These are phyloP conservation scores for Lates japonicus DNA, from an alignment of 2,797 vertebrate genomes.

Conservation along the genomic window DNA sequence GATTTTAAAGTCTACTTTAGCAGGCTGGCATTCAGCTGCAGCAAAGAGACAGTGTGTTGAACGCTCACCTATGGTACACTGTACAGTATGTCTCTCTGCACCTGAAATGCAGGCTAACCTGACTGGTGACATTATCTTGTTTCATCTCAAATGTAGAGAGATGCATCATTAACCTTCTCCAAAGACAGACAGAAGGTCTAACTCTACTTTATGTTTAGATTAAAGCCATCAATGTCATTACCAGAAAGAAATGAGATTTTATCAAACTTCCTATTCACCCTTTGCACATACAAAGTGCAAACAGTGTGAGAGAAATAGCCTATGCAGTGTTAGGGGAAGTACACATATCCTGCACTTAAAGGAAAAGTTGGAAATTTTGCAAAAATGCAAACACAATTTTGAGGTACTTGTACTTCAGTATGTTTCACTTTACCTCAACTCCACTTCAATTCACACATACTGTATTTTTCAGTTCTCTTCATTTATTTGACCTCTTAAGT, in stretches of 20 bases:
- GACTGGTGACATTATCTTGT: not conserved
- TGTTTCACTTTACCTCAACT: no score
- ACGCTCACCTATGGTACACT: not conserved
- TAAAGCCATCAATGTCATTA: not conserved
- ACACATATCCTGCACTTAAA: not conserved
- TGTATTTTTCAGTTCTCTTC: no score
- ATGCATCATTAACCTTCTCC: not conserved
- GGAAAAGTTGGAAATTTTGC: not conserved
- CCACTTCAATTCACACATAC: no score
- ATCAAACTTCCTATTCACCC: conserved; percentile 3
- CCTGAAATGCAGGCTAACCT: not conserved
- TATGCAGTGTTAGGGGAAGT: not conserved
- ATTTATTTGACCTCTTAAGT: no score
- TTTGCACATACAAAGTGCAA: not conserved
- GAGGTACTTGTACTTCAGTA: no score
- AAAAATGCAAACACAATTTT: no score
- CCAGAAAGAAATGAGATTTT: not conserved
- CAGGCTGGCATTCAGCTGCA: not conserved
- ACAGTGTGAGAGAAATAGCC: not conserved
- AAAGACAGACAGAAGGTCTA: not conserved
- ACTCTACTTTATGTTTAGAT: not conserved
- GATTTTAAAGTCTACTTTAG: not conserved
- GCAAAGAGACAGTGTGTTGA: not conserved
- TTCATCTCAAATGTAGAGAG: not conserved
- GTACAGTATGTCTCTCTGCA: not conserved